Evolutionary conservation across 2,113 vertebrate genomes (phyloP), one percentile per base, ranked within the genome.

Genomic region (Megaceryle torquata): DNA sequence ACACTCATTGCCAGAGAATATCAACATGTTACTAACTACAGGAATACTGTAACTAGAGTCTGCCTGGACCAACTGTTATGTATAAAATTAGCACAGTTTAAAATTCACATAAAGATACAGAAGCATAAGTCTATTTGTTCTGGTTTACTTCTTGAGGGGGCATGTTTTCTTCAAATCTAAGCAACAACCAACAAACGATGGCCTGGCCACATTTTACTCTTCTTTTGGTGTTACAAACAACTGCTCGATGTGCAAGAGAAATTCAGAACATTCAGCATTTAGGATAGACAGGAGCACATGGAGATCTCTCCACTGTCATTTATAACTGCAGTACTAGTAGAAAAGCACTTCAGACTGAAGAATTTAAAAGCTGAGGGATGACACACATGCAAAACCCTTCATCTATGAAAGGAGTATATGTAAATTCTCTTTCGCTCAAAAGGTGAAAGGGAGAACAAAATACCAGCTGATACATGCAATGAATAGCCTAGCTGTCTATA

Each of bases 51-150:
- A 97, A 98, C 97, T 93, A 98, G 85, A 97, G 86, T 96, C 91
- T 96, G 97, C 92, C 77, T 96, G 87, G 74, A 95, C 93, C 93
- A 97, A 97, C 84, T 97, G 95, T 87, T 96, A 71, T 39, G 69
- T 85, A 75, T 97, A 96, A 98, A 98, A 98, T 97, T 98, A 97
- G 76, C 81, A 91, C 88, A 95, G 70, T 96, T 98, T 95, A 96
- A 98, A 97, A 97, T 97, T 96, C 89, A 87, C 50, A 82, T 88
- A 57, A 59, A 95, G 89, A 96, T 91, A 96, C 63, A 94, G 71
- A 86, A 78, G 61, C 65, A 41, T 76, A 91, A 71, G 70, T 86
- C 35, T 95, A 57, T 96, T 83, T 95, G 88, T 74, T 94, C 86
- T 74, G 54, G 53, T 72, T 72, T 31, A 11, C 19, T 78, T 82